These are phyloP conservation scores for Meloidogyne floridensis DNA, from an alignment of 1,140 invertebrate species.

Conservation along the genomic window DNA sequence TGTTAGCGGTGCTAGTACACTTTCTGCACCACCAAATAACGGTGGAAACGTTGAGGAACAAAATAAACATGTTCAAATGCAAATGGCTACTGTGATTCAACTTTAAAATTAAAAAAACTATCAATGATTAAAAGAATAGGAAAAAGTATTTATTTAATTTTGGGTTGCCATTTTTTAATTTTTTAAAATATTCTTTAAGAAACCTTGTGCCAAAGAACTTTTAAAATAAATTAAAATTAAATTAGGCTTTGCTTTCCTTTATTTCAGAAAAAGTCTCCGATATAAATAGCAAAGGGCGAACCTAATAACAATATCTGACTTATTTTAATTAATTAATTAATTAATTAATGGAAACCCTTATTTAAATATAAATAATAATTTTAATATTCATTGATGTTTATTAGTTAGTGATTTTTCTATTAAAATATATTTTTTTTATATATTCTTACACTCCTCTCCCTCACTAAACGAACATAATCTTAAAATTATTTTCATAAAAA, in stretches of 20 bases:
- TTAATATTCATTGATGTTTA: neutral
- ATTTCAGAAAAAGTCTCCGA: too few relatives aligned
- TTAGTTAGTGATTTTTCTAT: neutral
- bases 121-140: neutral
- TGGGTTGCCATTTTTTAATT: too few relatives aligned
- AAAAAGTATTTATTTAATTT: too few relatives aligned
- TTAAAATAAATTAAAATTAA: too few relatives aligned
- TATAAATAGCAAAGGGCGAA: too few relatives aligned
- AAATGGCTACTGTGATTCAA: slow-evolving; percentile 2
- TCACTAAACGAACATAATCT: neutral
- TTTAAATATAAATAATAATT: neutral
- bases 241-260: too few relatives aligned
- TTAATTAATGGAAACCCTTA: neutral
- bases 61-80: slow-evolving; percentile 6
- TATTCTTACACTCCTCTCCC: neutral
- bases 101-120: neutral
- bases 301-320: neutral
- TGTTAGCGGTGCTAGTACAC: neutral
- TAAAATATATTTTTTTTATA: neutral
- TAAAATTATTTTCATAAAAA: slow-evolving; percentile 2
- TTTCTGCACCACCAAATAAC: neutral
- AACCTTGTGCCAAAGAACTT: too few relatives aligned
- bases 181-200: too few relatives aligned
- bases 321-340: neutral
- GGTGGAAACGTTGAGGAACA: neutral